Conservation (phyloP, 2,113 vertebrate species). For the Sakesphorus luctuosus region DNA sequence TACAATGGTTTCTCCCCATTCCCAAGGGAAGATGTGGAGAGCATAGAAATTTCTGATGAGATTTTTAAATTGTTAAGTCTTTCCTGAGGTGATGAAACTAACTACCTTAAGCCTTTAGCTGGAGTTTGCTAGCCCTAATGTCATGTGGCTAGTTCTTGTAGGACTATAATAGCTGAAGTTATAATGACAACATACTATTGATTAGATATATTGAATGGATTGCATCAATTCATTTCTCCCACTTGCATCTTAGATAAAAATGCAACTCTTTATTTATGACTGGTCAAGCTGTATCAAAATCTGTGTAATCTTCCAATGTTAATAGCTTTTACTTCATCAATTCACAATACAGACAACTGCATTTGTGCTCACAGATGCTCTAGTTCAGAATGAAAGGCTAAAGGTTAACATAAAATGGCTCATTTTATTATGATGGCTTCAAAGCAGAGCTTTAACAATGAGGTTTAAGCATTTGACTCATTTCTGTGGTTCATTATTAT, state of each 20-base stretch:
- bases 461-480: conserved; percentile 66
- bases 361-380: conserved; percentile 47
- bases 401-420: conserved; percentile 61
- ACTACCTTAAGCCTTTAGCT: neutral
- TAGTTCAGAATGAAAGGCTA: conserved; percentile 50
- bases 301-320: conserved; percentile 30
- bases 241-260: conserved; percentile 31
- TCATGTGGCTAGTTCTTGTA: neutral
- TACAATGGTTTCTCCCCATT: neutral
- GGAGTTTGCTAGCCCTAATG: neutral
- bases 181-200: neutral
- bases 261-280: conserved; percentile 4
- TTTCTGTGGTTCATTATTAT: conserved; percentile 58
- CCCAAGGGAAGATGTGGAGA: neutral
- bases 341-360: conserved; percentile 34
- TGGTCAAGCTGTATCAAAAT: conserved; percentile 57
- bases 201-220: neutral
- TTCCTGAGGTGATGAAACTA: neutral
- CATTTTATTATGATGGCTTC: conserved; percentile 53
- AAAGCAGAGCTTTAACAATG: conserved; percentile 66
- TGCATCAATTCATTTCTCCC: neutral
- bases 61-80: neutral
- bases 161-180: neutral
- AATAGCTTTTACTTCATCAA: conserved; percentile 58
- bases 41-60: neutral